Evolutionary conservation across 1,140 invertebrate species (phyloP), one percentile per base, ranked within the genome.

Genomic region (Megalonaias nervosa): DNA sequence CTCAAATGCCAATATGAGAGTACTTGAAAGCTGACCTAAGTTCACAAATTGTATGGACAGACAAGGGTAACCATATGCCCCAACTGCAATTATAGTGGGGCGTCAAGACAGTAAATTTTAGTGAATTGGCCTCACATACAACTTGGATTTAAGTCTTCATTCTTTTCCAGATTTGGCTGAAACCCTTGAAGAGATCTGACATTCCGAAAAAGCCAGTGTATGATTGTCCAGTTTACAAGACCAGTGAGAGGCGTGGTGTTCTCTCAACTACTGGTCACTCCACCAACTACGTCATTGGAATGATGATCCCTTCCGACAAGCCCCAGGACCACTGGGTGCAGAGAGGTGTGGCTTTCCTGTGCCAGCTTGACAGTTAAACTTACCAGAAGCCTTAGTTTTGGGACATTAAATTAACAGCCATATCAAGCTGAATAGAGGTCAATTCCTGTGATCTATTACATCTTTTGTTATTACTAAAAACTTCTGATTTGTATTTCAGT

Each of bases 171-270:
- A 88, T 91, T 69, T 90, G 89, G 87, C 71, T 88, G 64, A 88
- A 88, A 71, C 89, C 89, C 31, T 79, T 79, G 23, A 90, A 90
- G 82, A 85, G 75, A 56, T 77, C 83, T n/a, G 87, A 89, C 48
- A 81, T 90, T 59, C 81, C 80, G 15, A 80, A 86, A 19, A 82
- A 83, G 26, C 65, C 67, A 9, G 82, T 86, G 11, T 97, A 97
- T 83, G 92, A 93, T 75, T 96, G 95, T 87, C 97, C 97, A 0
- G 93, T 97, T 3, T 98, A 97, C 89, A 97, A 97, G 91, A 97
- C 96, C 0, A 96, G 94, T 82, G 95, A 94, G 62, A 92, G 96
- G 84, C 92, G 90, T 72, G 91, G 91, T 56, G 85, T 85, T 9
- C 84, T 91, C 16, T 90, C 89, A 48, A 91, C 91, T 58, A 91